Conservation (phyloP, 2,888 invertebrate genomes). For the Campoletis raptor region DNA sequence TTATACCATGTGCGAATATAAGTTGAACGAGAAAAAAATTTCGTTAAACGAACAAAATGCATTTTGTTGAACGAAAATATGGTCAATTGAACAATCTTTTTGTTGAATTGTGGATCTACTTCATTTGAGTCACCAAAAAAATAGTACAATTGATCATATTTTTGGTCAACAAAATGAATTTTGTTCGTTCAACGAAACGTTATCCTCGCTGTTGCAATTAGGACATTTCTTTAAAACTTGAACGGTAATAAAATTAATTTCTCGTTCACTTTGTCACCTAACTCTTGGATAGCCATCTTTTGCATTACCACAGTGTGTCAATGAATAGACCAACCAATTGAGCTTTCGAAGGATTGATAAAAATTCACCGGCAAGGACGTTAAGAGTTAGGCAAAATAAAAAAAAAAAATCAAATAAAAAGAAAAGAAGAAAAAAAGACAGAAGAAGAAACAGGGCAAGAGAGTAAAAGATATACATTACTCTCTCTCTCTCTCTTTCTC, state of each 20-base stretch:
- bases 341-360: constrained; percentile 50
- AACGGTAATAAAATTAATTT: constrained; percentile 1
- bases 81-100: no score
- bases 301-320: background rate
- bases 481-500: no score
- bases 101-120: no score
- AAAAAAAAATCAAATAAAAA: background rate
- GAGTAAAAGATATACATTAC: constrained; percentile 39
- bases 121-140: no score
- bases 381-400: background rate
- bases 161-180: no score
- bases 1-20: background rate
- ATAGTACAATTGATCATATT: no score
- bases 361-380: constrained; percentile 13
- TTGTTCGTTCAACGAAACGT: no score
- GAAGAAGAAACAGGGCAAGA: constrained; percentile 34
- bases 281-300: background rate
- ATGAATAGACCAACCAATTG: constrained; percentile 3
- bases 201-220: no score
- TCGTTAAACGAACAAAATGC: no score
- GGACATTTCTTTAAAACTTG: background rate
- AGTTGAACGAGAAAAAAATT: no score
- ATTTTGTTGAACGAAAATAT: no score
- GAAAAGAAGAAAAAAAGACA: background rate
- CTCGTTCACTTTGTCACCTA: background rate